These are phyloP conservation scores for Drosophila demipolita DNA, from an alignment of 2,888 invertebrate genomes.

Conservation along the genomic window DNA sequence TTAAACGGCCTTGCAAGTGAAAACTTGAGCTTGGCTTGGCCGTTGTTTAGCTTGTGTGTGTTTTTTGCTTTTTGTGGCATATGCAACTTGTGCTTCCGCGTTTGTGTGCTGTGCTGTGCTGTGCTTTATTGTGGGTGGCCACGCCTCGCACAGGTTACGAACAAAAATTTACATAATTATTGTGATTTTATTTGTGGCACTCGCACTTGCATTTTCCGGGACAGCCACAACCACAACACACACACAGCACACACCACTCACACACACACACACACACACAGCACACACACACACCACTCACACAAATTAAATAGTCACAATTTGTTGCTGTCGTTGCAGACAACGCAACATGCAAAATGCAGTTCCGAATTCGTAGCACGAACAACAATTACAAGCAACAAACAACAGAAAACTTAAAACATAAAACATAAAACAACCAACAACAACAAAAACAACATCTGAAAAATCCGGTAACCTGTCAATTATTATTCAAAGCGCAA, in stretches of 20 bases:
- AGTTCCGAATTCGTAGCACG: slow-evolving; percentile 52
- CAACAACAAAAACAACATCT: slow-evolving; percentile 6
- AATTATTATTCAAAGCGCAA: slow-evolving; percentile 71
- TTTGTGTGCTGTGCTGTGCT: slow-evolving; percentile 26
- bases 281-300: slow-evolving; percentile 6
- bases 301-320: slow-evolving; percentile 57
- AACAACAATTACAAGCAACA: slow-evolving; percentile 17
- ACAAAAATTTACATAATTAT: slow-evolving; percentile 75
- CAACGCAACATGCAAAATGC: slow-evolving; percentile 44
- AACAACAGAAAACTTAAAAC: background rate
- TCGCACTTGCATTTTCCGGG: slow-evolving; percentile 49
- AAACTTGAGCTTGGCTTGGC: slow-evolving; percentile 45
- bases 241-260: slow-evolving; percentile 7
- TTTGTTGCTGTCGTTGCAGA: slow-evolving; percentile 51
- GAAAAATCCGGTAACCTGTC: slow-evolving; percentile 36
- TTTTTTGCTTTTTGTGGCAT: slow-evolving; percentile 39
- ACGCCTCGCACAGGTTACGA: slow-evolving; percentile 49
- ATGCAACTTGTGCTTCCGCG: slow-evolving; percentile 54
- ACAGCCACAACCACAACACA: slow-evolving; percentile 1
- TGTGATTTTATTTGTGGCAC: slow-evolving; percentile 70
- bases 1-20: slow-evolving; percentile 60
- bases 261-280: slow-evolving; percentile 13
- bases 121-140: slow-evolving; percentile 58
- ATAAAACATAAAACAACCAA: slow-evolving; percentile 1
- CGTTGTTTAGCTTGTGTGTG: slow-evolving; percentile 39